phyloP scores from a whole-genome alignment of 2,113 vertebrate genomes.

The Oreochromis spilurus region DNA sequence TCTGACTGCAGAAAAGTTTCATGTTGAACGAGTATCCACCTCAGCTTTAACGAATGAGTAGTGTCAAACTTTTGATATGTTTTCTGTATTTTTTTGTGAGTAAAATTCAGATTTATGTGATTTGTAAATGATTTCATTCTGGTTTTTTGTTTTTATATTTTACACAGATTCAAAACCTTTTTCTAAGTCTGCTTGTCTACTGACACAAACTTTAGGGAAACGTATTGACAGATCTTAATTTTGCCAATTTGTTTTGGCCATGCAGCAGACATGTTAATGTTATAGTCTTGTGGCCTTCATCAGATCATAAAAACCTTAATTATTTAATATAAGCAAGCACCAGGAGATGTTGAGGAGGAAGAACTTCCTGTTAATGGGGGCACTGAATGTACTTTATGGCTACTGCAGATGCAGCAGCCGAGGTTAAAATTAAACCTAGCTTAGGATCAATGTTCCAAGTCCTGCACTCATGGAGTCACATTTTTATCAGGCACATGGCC shows the following conservation, averaged over 20 bases:
- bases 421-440: background rate
- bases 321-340: background rate
- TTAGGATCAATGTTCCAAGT: background rate
- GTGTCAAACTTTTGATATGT: background rate
- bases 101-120: background rate
- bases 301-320: background rate
- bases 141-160: background rate
- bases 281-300: background rate
- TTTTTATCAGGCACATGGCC: background rate
- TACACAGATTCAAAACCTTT: rapidly evolving
- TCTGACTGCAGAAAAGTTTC: background rate
- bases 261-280: background rate
- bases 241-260: background rate
- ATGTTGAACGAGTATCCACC: rapidly evolving
- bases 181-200: background rate
- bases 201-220: background rate
- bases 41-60: background rate
- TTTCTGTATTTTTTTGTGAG: background rate
- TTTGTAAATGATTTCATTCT: rapidly evolving
- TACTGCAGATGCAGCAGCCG: rapidly evolving
- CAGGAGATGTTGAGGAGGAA: rapidly evolving
- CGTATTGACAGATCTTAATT: background rate
- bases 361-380: background rate
- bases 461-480: background rate
- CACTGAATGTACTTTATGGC: rapidly evolving